These are phyloP conservation scores for Tolypeutes matacus DNA, from an alignment of 2,797 vertebrate genomes.

Conservation along the genomic window DNA sequence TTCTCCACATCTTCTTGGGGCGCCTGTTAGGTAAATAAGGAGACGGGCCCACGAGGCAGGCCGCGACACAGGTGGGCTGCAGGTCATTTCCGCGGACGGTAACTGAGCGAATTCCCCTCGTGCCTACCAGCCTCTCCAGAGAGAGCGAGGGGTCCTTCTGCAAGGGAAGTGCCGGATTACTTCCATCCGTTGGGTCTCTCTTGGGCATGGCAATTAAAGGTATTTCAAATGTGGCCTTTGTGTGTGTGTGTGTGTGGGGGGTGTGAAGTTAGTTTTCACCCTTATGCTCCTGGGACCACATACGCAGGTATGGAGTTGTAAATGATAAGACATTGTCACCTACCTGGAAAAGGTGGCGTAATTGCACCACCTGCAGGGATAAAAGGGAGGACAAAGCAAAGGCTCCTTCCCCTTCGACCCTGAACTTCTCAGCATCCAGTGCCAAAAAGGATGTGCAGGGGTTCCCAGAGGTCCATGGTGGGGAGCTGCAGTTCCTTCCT, in stretches of 20 bases:
- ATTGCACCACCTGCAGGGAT: fast-evolving
- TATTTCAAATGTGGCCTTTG: neutral
- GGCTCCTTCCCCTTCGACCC: fast-evolving
- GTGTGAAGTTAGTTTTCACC: neutral
- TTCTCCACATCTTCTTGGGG: fast-evolving
- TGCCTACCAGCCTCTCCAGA: neutral
- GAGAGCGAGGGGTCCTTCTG: fast-evolving
- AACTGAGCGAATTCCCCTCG: fast-evolving
- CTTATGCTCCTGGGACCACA: neutral
- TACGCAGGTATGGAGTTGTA: neutral
- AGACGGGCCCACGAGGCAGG: neutral
- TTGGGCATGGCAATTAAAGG: neutral
- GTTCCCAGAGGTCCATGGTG: neutral
- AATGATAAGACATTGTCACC: fast-evolving
- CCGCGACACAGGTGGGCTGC: fast-evolving
- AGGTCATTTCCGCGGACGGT: fast-evolving
- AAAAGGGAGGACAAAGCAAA: fast-evolving
- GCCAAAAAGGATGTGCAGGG: fast-evolving
- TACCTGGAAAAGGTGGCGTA: neutral
- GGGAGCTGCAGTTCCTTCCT: too few relatives aligned
- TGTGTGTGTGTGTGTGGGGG: neutral
- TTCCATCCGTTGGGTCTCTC: neutral
- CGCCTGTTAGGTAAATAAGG: fast-evolving
- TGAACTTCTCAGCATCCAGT: too few relatives aligned
- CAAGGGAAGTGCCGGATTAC: neutral